Conservation (phyloP, 2,797 vertebrate genomes). For the Enteromius thamalakanensis region DNA sequence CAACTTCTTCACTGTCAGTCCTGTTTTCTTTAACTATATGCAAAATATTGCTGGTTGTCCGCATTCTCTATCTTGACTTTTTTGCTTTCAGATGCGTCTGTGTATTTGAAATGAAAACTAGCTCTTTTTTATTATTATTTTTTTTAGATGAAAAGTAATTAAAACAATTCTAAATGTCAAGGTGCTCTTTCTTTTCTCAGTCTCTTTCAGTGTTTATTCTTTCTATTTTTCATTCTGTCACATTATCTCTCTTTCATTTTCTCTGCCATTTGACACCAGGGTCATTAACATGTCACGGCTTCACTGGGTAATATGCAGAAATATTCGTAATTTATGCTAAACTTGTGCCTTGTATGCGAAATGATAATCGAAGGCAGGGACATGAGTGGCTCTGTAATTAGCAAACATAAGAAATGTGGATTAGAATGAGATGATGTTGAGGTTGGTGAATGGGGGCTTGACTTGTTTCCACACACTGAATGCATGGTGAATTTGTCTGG, state of each 20-base stretch:
- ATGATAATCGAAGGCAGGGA: slow-evolving; percentile 80
- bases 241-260: slow-evolving; percentile 49
- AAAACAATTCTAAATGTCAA: slow-evolving; percentile 82
- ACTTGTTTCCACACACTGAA: slow-evolving; percentile 8
- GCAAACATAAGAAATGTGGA: slow-evolving; percentile 64
- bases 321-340: slow-evolving; percentile 86
- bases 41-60: background rate
- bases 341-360: slow-evolving; percentile 76
- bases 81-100: background rate
- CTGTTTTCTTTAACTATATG: background rate
- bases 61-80: background rate
- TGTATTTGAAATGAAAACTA: slow-evolving; percentile 10
- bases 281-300: slow-evolving; percentile 69
- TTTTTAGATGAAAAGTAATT: slow-evolving; percentile 66
- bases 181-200: slow-evolving; percentile 59
- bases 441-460: slow-evolving; percentile 34
- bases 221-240: slow-evolving; percentile 49
- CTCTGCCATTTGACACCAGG: slow-evolving; percentile 72
- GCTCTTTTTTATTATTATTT: slow-evolving; percentile 9
- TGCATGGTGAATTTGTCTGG: slow-evolving; percentile 18
- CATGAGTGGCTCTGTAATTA: slow-evolving; percentile 81
- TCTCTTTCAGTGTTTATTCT: slow-evolving; percentile 66
- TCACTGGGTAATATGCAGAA: slow-evolving; percentile 70
- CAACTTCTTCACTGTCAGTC: background rate
- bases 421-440: slow-evolving; percentile 42